Evolutionary conservation across 2,888 invertebrate species (phyloP), one percentile per base, ranked within the genome.

Genomic region (Sturmia bella): DNA sequence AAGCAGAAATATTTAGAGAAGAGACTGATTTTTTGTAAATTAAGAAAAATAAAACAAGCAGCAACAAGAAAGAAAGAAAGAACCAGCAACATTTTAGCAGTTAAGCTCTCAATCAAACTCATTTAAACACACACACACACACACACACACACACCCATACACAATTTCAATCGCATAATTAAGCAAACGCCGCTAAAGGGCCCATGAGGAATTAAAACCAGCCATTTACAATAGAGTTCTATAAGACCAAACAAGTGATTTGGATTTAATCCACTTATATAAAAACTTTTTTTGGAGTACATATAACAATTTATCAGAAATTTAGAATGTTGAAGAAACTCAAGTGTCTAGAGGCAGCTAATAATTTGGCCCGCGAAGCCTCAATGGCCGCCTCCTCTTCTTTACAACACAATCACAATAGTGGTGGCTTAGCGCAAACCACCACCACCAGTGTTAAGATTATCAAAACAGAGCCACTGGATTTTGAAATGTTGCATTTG

Each of bases 391-490:
- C 43, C 9, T 54, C 48, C 50, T 27, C 52, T n/a, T 24, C 6
- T 50, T 17, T 52, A 15, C n/a, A 41, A 48, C 41, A 75, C 17
- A 63, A 75, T 45, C 24, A 37, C 57, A 5, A 6, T 11, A 41
- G 52, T 52, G 24, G 24, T 5, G 59, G 24, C 7, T 73, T 73
- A 37, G 43, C 45, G 17, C 73, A 74, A 52, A 68, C 85, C 45
- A 73, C 61, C 45, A 73, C 61, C 15, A 59, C 81, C 24, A 83
- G 80, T 78, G 73, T 85, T 61, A 87, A 90, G 78, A 81, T 88
- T 37, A 90, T 91, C 39, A 91, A 90, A 86, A 87, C 88, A 37
- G 90, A 91, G 83, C 90, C 90, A 43, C 87, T 90, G 13, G 90
- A 91, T 80, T 88, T 87, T 64, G 90, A 90, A 81, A 87, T 89